Percentiles rank a stretch among this genome's conserved stretches.
These are phyloP conservation scores for Sebastes cheni DNA, from an alignment of 2,797 vertebrate genomes.

Conservation along the genomic window DNA sequence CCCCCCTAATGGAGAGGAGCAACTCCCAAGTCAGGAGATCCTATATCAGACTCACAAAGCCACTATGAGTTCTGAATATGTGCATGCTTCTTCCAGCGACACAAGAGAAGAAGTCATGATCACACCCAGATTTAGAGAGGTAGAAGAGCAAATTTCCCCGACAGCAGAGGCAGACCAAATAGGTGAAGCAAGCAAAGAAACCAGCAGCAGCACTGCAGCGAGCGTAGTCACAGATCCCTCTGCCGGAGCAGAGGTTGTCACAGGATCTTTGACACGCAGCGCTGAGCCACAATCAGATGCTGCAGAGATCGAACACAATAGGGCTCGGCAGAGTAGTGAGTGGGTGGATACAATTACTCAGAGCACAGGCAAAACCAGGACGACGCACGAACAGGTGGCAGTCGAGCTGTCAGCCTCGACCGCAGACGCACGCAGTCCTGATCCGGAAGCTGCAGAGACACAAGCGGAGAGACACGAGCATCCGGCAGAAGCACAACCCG, in stretches of 20 bases:
- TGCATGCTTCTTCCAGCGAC: neutral
- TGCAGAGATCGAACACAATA: slow-evolving; percentile 40
- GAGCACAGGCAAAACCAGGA: neutral
- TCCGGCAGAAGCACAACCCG: neutral
- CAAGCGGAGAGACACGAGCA: neutral
- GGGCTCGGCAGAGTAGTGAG: slow-evolving; percentile 16
- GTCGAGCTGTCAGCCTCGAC: slow-evolving; percentile 16
- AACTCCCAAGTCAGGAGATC: neutral
- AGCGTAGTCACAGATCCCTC: neutral
- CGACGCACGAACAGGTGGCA: slow-evolving; percentile 25
- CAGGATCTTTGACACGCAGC: neutral
- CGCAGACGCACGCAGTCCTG: neutral
- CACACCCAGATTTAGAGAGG: neutral
- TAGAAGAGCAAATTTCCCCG: slow-evolving; percentile 8
- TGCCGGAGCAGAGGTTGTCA: slow-evolving; percentile 9
- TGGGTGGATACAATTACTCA: slow-evolving; percentile 52
- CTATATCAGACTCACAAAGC: neutral
- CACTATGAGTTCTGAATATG: neutral
- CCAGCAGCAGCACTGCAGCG: neutral
- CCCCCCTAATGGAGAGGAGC: neutral
- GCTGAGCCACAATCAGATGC: slow-evolving; percentile 28
- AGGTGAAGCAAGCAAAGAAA: neutral
- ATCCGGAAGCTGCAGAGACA: neutral
- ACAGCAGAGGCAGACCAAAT: neutral
- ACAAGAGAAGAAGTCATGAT: neutral